phyloP scores from a whole-genome alignment of 2,797 vertebrate genomes.

The Sylvia borin region DNA sequence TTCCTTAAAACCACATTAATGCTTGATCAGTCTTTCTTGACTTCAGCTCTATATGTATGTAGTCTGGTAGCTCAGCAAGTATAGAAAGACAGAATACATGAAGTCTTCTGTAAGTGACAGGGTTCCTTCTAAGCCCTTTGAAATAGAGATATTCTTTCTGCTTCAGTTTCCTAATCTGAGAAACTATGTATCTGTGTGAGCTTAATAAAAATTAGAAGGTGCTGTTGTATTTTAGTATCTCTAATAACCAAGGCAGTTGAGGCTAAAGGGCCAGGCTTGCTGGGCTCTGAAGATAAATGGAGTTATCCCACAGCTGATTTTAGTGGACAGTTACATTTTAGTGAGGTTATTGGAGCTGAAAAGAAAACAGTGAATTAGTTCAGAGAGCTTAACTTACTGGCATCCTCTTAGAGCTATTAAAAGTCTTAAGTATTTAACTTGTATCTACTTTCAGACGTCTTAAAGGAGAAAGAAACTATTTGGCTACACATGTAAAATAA shows the following conservation, averaged over 20 bases:
- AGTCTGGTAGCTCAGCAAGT: neutral
- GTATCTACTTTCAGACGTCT: neutral
- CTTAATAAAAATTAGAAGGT: neutral
- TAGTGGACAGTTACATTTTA: neutral
- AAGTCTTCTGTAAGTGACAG: neutral
- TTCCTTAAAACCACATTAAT: neutral
- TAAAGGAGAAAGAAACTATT: neutral
- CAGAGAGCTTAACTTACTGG: neutral
- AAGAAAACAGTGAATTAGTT: neutral
- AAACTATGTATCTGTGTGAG: neutral
- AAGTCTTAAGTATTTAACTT: neutral
- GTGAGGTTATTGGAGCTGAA: neutral
- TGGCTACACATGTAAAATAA: neutral
- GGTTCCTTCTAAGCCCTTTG: neutral
- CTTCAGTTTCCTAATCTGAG: neutral
- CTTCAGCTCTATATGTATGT: neutral
- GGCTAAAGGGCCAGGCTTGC: neutral
- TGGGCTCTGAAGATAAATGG: neutral
- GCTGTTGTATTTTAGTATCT: neutral
- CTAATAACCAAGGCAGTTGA: neutral
- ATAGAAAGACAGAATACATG: neutral
- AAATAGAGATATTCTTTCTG: neutral
- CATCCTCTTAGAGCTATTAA: neutral
- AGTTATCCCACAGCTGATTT: neutral
- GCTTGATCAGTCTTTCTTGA: neutral